These are phyloP conservation scores for Mythimna lalbum DNA, from an alignment of 2,888 invertebrate genomes.

Conservation along the genomic window DNA sequence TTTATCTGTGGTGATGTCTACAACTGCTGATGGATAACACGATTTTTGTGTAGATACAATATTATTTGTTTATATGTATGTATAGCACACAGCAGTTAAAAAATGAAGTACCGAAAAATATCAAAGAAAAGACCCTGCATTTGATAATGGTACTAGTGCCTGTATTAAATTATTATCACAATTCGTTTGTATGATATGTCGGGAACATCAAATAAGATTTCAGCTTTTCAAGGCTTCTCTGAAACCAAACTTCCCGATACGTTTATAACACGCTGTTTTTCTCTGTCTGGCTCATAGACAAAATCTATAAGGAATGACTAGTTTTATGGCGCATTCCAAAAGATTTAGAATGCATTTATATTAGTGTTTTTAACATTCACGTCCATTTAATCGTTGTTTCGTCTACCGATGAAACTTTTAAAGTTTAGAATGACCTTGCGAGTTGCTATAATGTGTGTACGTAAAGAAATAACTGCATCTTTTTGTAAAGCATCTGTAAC, in stretches of 20 bases:
- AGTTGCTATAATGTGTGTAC: constrained; percentile 38
- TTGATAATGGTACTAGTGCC: neutral
- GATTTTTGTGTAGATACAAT: constrained; percentile 10
- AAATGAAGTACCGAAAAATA: too few species aligned
- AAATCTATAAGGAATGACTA: constrained; percentile 47
- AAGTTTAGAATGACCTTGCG: constrained; percentile 62
- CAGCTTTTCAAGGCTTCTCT: constrained; percentile 12
- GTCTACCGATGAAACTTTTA: constrained; percentile 64
- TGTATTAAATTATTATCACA: neutral
- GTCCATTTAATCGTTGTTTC: constrained; percentile 69
- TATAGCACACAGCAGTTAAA: too few species aligned
- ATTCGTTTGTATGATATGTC: neutral
- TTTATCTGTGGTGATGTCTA: constrained; percentile 46
- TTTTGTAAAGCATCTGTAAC: constrained; percentile 55
- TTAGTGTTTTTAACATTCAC: constrained; percentile 31
- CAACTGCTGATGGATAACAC: constrained; percentile 36
- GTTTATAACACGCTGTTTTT: constrained; percentile 51
- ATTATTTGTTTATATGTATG: neutral
- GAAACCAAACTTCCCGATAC: constrained; percentile 47
- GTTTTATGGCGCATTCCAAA: constrained; percentile 58
- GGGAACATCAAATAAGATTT: constrained; percentile 6
- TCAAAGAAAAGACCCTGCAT: neutral
- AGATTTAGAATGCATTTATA: constrained; percentile 60
- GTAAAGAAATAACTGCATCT: constrained; percentile 62
- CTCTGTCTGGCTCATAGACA: constrained; percentile 52